Base-by-base conservation (phyloP, 2,888 invertebrate genomes). In the Argynnis bischoffii region DNA sequence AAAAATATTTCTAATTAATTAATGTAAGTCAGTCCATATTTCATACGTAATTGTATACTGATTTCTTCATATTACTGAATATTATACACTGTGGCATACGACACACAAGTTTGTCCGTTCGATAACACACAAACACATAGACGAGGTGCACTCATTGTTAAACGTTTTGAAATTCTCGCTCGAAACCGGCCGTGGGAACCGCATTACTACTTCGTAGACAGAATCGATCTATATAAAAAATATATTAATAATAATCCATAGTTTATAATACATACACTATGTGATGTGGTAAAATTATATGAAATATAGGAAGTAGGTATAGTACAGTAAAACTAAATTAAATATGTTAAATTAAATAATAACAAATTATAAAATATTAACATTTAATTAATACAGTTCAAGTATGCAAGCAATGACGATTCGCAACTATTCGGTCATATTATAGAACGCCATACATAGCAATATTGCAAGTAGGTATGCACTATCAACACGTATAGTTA, bases 151-250 rank as follows among this genome's bases (percentile, higher is more conserved):
- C 82, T 88, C 87, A 90, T 89, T 89, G 89, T 89, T 87, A 84
- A 82, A 82, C 84, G 84, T 86, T 86, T 88, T 86, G 84, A 88
- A 88, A 86, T 89, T 86, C 86, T 86, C 83, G 82, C 79, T 85
- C 78, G 81, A 81, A 87, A 87, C 85, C 79, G 81, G 84, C 84
- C 89, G 89, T 90, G 89, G 88, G 89, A 90, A 89, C 81, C 76
- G 75, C 71, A 72, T 71, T 71, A 71, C 74, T 69, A 68, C 71
- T 67, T 71, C 69, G 69, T 69, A 71, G 68, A 70, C 66, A 64
- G 68, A 71, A 56, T 66, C 60, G 51, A 66, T 63, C 26, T 31
- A 56, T 64, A 46, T 46, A 69, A 68, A 59, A 41, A 64, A 64
- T 61, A 57, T 56, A 57, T 35, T 55, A 53, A 54, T 64, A 46